Evolutionary conservation across 2,113 vertebrate species (phyloP), one percentile per base, ranked within the genome.

Genomic region (Podarcis cretensis): DNA sequence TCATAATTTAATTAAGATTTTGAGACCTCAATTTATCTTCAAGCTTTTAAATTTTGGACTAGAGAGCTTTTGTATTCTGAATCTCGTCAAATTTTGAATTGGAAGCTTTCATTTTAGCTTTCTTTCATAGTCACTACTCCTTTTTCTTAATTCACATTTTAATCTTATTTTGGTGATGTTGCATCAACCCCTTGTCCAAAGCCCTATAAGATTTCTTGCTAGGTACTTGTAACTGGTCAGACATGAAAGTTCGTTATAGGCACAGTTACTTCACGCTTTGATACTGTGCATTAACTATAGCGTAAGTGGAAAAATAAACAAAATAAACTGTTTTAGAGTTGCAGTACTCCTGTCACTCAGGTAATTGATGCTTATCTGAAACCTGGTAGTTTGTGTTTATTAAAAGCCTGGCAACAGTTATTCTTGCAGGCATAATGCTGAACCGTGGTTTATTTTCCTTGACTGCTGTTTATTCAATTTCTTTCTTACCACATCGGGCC

Each of bases 151-250:
- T 48, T 48, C 43, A 48, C 43, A 48, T 48, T 48, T 48, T 48
- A 48, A 48, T 48, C 7, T 48, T 25, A 20, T 68, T 13, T 74
- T 16, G n/a, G 13, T n/a, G 12, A 6, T 75, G 32, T 37, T 35
- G n/a, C 73, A 8, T 16, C 27, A 35, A 0, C 0, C 0, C 18
- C 14, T 3, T 65, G 43, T 6, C 7, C 2, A 12, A 65, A 84
- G 80, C 57, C 30, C 0, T 30, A 65, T 21, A 2, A 7, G 30
- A 81, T 81, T 71, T 87, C 12, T 43, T 30, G 10, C 6, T 23
- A 18, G 37, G 12, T 8, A 0, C 35, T 0, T 18, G 18, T 75
- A 57, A 3, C 82, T 59, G 66, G 3, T n/a, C 6, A n/a, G 16
- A 18, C 54, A 20, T 5, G 20, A 76, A 37, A 25, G 25, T 20